Evolutionary conservation across 2,113 vertebrate genomes (phyloP), one percentile per base, ranked within the genome.

Genomic region (Herpailurus yagouaroundi): DNA sequence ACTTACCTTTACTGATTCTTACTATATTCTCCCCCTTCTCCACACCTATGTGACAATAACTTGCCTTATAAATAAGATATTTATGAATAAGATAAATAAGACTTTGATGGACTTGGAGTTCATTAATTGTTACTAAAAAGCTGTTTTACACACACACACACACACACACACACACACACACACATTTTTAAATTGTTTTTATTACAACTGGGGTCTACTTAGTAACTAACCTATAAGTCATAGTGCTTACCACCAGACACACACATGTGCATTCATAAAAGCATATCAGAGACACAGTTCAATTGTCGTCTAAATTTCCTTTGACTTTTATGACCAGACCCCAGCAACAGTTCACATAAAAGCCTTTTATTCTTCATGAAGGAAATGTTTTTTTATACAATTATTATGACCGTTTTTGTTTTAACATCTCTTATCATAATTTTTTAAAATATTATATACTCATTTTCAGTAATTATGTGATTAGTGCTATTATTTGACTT

Each of bases 371-470:
- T 89, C 52, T 89, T 95, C 52, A 38, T 48, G 23, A 25, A 85
- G 10, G 69, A 89, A 69, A n/a, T 69, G 19, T 69, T 82, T 5
- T 52, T 68, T 84, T 84, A 69, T 31, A 55, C 6, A 79, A 64
- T 55, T 79, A 82, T 69, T 50, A 74, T 50, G 55, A 36, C 33
- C 36, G 4, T 21, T 60, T 89, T 93, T 85, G 25, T 71, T 25
- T 48, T 64, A 97, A 90, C 21, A 93, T 74, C 25, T 74, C 66
- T 92, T 23, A 89, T n/a, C 18, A 74, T 90, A 66, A 74, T 84
- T 84, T 81, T 89, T 52, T 9, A 7, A 74, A 92, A 93, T 45
- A 48, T 60, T 85, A 68, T 50, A 41, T 55, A 90, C 5, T 33
- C 4, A 14, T 76, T 91, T 84, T 89, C 64, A 89, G 55, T 60